Evolutionary conservation across 2,113 vertebrate genomes (phyloP), one percentile per base, ranked within the genome.

Genomic region (Passerina amoena): DNA sequence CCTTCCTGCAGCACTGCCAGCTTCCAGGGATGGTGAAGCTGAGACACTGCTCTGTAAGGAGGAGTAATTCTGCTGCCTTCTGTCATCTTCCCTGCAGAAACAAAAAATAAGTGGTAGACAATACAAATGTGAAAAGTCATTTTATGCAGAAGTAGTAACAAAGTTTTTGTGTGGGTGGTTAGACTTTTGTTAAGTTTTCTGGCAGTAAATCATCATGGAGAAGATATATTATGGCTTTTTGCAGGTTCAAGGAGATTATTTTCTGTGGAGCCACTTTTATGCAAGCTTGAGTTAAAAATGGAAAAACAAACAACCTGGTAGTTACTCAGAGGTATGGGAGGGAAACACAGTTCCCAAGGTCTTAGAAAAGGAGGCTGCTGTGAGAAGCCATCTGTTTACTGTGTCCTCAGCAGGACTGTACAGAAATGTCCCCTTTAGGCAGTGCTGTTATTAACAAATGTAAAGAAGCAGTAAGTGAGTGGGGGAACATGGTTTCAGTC

Each of bases 291-390:
- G 60, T 95, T 84, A 78, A 86, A 94, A 76, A 96, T 86, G 82
- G 80, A 93, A 96, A 95, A 96, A 92, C 72, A 96, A 94, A 88
- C 86, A 97, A 92, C 82, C 79, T 95, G 76, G 51, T 40, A 78
- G 72, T 73, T 83, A 81, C 51, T 83, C 75, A 60, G 79, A 95
- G 66, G 85, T 96, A 93, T 23, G 63, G 50, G 82, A 92, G 60
- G 60, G 51, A 78, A 88, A 53, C 24, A 40, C 6, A 64, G 72
- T 90, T 96, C 94, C 90, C 94, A 94, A 92, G 88, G 35, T 56
- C 69, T 88, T 23, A 75, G 92, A 75, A 92, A 92, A 88, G 44
- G 68, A 91, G 50, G 71, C 63, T 96, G 63, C 85, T 91, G 56
- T 73, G 85, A 64, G 92, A 93, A 94, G 63, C 91, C 53, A 47